Evolutionary conservation across 2,797 vertebrate species (phyloP).

Genomic region (Otolemur crassicaudatus): DNA sequence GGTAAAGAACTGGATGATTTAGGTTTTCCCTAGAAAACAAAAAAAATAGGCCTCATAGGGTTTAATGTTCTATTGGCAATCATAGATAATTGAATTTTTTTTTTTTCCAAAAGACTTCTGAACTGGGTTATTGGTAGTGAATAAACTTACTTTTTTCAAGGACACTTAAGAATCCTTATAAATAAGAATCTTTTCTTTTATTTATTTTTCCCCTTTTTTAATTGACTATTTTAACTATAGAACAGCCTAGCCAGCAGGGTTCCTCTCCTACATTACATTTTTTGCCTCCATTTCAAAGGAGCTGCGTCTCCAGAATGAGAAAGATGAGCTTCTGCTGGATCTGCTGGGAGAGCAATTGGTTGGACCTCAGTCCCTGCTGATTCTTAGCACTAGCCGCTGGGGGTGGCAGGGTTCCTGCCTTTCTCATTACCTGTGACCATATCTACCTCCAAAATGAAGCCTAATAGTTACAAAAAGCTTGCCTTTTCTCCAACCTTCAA

Average conservation of each 20-base stretch:
- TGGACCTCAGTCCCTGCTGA: not conserved
- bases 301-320: not conserved
- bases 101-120: conserved; percentile 34
- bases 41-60: not conserved
- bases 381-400: not conserved
- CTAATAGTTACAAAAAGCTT: not conserved
- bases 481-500: not conserved
- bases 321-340: not conserved
- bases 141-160: not conserved
- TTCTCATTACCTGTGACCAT: not conserved
- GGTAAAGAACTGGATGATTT: not conserved
- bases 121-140: conserved; percentile 36
- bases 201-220: not conserved
- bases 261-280: conserved; percentile 9
- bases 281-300: not conserved
- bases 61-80: conserved; percentile 42
- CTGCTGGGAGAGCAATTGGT: not conserved
- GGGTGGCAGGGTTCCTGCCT: not conserved
- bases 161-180: not conserved
- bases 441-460: not conserved
- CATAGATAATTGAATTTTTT: conserved; percentile 46
- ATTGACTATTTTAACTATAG: not conserved
- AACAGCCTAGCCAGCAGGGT: not conserved
- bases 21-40: not conserved
- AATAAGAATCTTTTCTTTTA: not conserved